A percentile compares a stretch with the other conserved stretches of the same genome.
Evolutionary conservation across 2,888 invertebrate genomes (phyloP).

Genomic region (Microctonus aethiopoides): DNA sequence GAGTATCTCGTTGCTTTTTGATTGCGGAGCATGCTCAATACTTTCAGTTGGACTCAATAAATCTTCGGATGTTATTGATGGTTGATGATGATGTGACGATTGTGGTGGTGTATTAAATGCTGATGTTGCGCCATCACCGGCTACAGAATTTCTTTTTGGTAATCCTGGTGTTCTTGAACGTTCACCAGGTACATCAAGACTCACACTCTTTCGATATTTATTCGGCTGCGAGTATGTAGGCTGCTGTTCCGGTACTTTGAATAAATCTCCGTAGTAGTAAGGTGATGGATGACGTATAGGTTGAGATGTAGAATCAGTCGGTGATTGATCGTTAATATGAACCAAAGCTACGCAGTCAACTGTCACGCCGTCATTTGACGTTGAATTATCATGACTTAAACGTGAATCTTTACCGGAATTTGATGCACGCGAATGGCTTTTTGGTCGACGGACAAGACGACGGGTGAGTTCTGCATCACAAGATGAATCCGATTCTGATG

Average conservation of each 20-base stretch:
- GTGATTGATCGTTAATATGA: slow-evolving; percentile 66
- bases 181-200: slow-evolving; percentile 79
- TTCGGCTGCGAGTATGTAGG: slow-evolving; percentile 66
- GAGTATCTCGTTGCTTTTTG: slow-evolving; percentile 56
- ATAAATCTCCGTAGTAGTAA: slow-evolving; percentile 85
- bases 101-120: slow-evolving; percentile 39
- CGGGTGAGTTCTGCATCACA: slow-evolving; percentile 55
- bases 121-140: slow-evolving; percentile 74
- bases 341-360: slow-evolving; percentile 59
- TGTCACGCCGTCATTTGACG: slow-evolving; percentile 42
- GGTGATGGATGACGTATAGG: slow-evolving; percentile 79
- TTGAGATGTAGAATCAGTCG: slow-evolving; percentile 71
- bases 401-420: slow-evolving; percentile 29
- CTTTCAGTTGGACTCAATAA: slow-evolving; percentile 56
- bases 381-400: slow-evolving; percentile 27
- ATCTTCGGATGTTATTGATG: slow-evolving; percentile 42
- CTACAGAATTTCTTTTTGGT: slow-evolving; percentile 77
- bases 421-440: not conserved
- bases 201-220: slow-evolving; percentile 77
- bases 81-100: slow-evolving; percentile 24
- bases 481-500: slow-evolving; percentile 61
- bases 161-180: slow-evolving; percentile 71
- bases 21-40: slow-evolving; percentile 56
- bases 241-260: slow-evolving; percentile 68
- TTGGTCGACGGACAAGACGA: slow-evolving; percentile 17